Base-by-base conservation (phyloP, 2,113 vertebrate species). In the Catharus fuscescens region DNA sequence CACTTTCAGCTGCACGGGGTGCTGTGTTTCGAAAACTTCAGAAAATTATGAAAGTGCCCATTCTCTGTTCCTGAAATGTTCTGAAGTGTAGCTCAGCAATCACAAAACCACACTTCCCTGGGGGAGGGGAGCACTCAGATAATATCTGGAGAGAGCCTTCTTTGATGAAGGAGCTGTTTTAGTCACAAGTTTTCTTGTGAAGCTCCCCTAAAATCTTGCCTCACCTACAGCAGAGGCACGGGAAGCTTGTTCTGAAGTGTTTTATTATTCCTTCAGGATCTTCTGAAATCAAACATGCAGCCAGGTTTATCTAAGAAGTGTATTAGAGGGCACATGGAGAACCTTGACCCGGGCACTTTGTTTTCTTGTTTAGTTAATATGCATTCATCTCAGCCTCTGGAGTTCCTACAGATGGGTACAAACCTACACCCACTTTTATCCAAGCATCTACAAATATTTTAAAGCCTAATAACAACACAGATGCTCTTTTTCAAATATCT, bases 371-470 rank as follows among this genome's bases (percentile, higher is more conserved):
- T 36, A 50, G 54, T 66, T 90, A 67, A 73, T 8, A 12, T 2
- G 14, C 32, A 32, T 50, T 86, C 60, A 67, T 38, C 60, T 88
- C 60, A 36, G 42, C 23, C 61, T 80, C 84, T 25, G 47, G 24
- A 69, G 74, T 5, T 47, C 70, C 56, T 70, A 52, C n/a, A 56
- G 45, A 86, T 5, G 72, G 47, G 67, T 80, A 34, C 80, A 88
- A 92, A 59, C 20, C 81, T 45, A 92, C 71, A 80, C 72, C 74
- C 92, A 85, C 87, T 95, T 81, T 45, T 31, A 67, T 13, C 70
- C 84, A 36, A 50, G 80, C 78, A 91, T 44, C 80, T 57, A 57
- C 83, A 84, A 86, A 79, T 87, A 86, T 80, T 95, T 69, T 24
- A 34, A 61, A 90, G 64, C 34, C 25, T 69, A 38, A 80, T 32